Evolutionary conservation across 2,888 invertebrate species (phyloP).

Genomic region (Sialis fuliginosa): DNA sequence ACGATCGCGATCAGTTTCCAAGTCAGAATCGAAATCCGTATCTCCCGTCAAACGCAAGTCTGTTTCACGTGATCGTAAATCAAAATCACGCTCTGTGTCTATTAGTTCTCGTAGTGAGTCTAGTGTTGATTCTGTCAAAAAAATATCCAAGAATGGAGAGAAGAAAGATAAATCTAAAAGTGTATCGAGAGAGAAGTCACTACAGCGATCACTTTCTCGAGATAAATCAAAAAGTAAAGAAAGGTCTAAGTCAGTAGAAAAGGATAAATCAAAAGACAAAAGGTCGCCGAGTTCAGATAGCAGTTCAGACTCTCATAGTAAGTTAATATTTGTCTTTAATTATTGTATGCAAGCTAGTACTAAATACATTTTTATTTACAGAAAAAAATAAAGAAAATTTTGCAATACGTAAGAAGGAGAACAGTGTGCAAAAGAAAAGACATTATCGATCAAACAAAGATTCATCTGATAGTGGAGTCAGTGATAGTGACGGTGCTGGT

Average conservation of each 20-base stretch:
- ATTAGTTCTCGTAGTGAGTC: background rate
- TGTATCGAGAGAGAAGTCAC: constrained; percentile 19
- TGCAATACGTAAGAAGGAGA: constrained; percentile 57
- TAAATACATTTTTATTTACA: background rate
- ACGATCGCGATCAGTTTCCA: background rate
- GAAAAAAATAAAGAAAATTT: constrained; percentile 36
- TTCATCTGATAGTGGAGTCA: constrained; percentile 44
- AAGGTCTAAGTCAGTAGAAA: constrained; percentile 19
- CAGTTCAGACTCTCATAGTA: constrained; percentile 2
- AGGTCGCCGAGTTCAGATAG: background rate
- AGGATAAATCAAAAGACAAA: background rate
- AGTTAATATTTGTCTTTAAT: background rate
- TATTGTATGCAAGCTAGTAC: background rate
- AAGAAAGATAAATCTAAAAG: background rate
- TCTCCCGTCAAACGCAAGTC: background rate
- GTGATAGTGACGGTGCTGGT: constrained; percentile 27
- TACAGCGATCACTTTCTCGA: constrained; percentile 12
- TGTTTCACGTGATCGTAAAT: background rate
- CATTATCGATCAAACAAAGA: constrained; percentile 78
- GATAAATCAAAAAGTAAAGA: constrained; percentile 20
- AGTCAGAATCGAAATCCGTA: background rate
- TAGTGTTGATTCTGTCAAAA: background rate
- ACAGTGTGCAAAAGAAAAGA: constrained; percentile 72
- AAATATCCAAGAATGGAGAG: background rate
- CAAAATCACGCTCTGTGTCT: constrained; percentile 1